These are phyloP conservation scores for Barbus barbus DNA, from an alignment of 2,113 vertebrate species.

Conservation along the genomic window DNA sequence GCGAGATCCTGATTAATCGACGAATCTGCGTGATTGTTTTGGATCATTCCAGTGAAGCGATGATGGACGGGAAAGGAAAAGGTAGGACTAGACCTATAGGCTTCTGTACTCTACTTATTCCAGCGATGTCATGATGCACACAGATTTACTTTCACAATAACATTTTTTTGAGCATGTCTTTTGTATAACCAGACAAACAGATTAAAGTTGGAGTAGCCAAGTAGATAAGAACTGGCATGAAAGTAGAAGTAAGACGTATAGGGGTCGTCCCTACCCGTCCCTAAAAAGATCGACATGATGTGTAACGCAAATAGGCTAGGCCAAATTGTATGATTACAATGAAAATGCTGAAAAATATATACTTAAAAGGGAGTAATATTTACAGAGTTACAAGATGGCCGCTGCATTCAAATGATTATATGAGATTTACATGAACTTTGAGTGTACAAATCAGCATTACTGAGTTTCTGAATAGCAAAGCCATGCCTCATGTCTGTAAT, in stretches of 20 bases:
- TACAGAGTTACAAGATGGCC: too few relatives aligned
- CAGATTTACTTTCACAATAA: not conserved
- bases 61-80: slow-evolving; percentile 33
- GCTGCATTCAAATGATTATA: not conserved
- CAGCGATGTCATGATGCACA: slow-evolving; percentile 24
- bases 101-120: slow-evolving; percentile 23
- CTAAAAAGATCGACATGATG: not conserved
- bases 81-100: slow-evolving; percentile 43
- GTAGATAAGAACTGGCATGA: not conserved
- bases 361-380: not conserved
- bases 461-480: slow-evolving; percentile 17
- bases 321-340: not conserved
- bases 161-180: not conserved
- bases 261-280: too few relatives aligned
- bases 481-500: not conserved
- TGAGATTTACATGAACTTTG: not conserved
- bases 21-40: slow-evolving; percentile 3
- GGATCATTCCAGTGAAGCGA: slow-evolving; percentile 25
- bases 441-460: slow-evolving; percentile 5
- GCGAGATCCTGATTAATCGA: slow-evolving; percentile 16
- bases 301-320: not conserved
- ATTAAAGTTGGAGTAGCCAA: not conserved
- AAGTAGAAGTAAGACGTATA: too few relatives aligned
- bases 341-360: not conserved
- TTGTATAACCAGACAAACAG: not conserved